Base-by-base conservation (phyloP, 2,888 invertebrate genomes). In the Micoletzkya japonica region DNA sequence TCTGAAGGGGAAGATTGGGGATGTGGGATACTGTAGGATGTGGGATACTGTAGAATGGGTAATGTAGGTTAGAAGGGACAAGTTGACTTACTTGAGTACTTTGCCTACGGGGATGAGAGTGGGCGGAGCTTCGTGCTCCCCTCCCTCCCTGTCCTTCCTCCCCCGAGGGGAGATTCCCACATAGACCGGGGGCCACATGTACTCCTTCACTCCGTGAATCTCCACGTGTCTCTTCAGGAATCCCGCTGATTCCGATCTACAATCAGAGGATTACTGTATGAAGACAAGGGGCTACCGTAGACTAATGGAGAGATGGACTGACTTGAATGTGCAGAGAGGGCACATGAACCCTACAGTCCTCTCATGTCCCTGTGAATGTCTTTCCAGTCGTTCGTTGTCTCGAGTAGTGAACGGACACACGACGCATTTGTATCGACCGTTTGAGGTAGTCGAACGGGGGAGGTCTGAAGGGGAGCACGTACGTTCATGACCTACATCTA, bases 311-410 rank as follows among this genome's bases (percentile, higher is more conserved):
- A 44, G 44, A 44, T 20, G 10, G n/a, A 32, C 63, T 63, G 34
- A 63, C 63, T 63, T 63, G 63, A 63, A 63, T 17, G 49, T 63
- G 34, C 63, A 63, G 20, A 63, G 34, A 30, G 63, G 63, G n/a
- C 63, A 63, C 17, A 49, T 30, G 50, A 50, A 63, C 50, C 63
- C 63, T 4, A 49, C 50, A 28, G 17, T 34, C 34, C 34, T 49
- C 0, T 30, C 24, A 26, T 63, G 63, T 20, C 50, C 63, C 7
- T 49, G 10, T 17, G 49, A 50, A 14, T 63, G 63, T 63, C 32
- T 32, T 6, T 50, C 50, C n/a, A 63, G 26, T 63, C 63, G 17
- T 34, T 63, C 63, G 20, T 63, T 63, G 24, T 63, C 63, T 10
- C 63, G 14, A 1, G 63, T 63, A 26, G 49, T 63, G 24, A 50